Evolutionary conservation across 2,888 invertebrate species (phyloP), one percentile per base, ranked within the genome.

Genomic region (Hipparchia semele): DNA sequence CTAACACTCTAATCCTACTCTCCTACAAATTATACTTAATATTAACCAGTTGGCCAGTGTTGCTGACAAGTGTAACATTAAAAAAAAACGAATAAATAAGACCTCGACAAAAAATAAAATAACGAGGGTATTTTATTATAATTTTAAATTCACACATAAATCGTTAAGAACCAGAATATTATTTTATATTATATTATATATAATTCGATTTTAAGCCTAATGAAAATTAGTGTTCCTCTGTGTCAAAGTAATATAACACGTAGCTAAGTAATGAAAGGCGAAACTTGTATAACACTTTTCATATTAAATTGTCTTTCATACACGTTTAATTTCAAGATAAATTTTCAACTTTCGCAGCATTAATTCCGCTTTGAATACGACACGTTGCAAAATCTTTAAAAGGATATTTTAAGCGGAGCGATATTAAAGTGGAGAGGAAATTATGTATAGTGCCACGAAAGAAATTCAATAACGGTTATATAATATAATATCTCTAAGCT

Each of bases 351-450:
- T 75, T 69, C 73, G 68, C 70, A 73, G 64, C 73, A 69, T 68
- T 58, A 74, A 61, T 70, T 72, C 65, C 73, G 68, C 71, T 76
- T 72, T 73, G 73, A 77, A 76, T 70, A 62, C 75, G 78, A 79
- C 76, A 75, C 78, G 74, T 75, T 77, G 76, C 75, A 74, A 74
- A 76, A 77, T 76, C 71, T 73, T 72, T 73, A 77, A 76, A 73
- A 72, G 73, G 71, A 70, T 72, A 76, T 73, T 77, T 72, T 72
- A 69, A 76, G 72, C 67, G 60, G 64, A 72, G 56, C 56, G 61
- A 77, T 76, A 77, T 76, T 76, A 76, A 76, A 77, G 76, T 75
- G 72, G 75, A 76, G 64, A 75, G 74, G 76, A 77, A 76, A 77
- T 77, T 76, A 76, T 73, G 73, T 6, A 23, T 23, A 58, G 58